These are phyloP conservation scores for Agrenia bidenticulata DNA, from an alignment of 2,888 invertebrate species.

Conservation along the genomic window DNA sequence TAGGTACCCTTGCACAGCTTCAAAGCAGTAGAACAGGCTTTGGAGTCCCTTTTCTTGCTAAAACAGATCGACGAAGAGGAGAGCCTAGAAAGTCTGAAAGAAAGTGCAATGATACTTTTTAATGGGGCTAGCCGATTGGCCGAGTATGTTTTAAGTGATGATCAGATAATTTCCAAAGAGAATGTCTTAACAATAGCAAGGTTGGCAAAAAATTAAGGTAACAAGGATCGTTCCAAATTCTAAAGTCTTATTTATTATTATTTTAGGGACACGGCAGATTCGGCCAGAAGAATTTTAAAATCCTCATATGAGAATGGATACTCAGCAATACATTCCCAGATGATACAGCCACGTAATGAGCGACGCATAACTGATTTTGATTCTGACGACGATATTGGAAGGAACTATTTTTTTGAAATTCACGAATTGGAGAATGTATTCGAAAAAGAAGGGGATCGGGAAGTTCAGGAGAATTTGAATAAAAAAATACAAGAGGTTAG, in stretches of 20 bases:
- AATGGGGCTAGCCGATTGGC: neutral
- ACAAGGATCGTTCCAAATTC: too few species aligned
- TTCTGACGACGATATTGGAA: constrained; percentile 7
- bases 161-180: neutral
- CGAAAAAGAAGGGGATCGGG: neutral
- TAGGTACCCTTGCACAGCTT: neutral
- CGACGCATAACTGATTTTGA: constrained; percentile 9
- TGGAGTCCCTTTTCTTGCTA: neutral
- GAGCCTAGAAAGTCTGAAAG: neutral
- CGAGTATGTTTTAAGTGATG: neutral
- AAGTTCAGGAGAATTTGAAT: neutral
- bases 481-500: neutral
- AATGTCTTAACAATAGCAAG: neutral
- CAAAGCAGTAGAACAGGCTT: neutral
- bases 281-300: neutral
- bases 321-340: too few species aligned
- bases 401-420: constrained; percentile 8
- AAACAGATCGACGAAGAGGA: neutral
- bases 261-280: neutral
- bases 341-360: neutral
- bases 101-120: neutral
- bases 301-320: neutral
- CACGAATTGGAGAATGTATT: neutral
- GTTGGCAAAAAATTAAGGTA: too few species aligned
- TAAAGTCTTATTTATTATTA: neutral